Base-by-base conservation (phyloP, 1,140 invertebrate species). In the Macrotrachela quadricornifera region DNA sequence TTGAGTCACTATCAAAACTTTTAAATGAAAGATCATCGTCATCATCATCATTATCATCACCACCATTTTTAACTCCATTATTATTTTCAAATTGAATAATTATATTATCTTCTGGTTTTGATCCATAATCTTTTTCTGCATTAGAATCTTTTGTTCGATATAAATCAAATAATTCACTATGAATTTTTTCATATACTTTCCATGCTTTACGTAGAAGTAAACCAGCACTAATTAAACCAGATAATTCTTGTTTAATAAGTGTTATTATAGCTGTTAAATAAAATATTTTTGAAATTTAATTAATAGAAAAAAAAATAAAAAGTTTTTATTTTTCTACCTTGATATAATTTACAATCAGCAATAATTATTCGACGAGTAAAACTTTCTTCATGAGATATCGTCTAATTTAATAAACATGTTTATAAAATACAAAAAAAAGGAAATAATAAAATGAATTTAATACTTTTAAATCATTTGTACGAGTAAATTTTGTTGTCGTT, bases 201-300 rank as follows among this genome's bases (percentile, higher is more conserved):
- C 79, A 82, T 0, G 80, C 79, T 64, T 77, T 79, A 12, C 79
- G 64, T 45, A 82, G 64, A 55, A 77, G 73, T 79, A 79, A 80
- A 9, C 78, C 79, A 11, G 77, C 79, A 57, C 77, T 77, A 14
- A 82, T 74, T 59, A 78, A 80, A 41, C 78, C 76, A 1, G 74
- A 72, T 10, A 80, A 67, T 62, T 81, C 79, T 62, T 79, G 77
- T 56, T 78, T 75, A 0, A 78, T 68, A 55, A 80, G 75, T 10
- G 74, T 75, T 10, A 80, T 63, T 50, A 79, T 71, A 4, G 79
- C 77, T 30, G 8, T 8, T 4, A 30, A 30, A 30, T 30, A 8
- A 30, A 4, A 30, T 30, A 30, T 30, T 4, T 30, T 30, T 30
- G n/a, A n/a, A n/a, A n/a, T n/a, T n/a, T n/a, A n/a, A n/a, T n/a